Evolutionary conservation across 2,888 invertebrate species (phyloP).

Genomic region (Lysandra coridon): DNA sequence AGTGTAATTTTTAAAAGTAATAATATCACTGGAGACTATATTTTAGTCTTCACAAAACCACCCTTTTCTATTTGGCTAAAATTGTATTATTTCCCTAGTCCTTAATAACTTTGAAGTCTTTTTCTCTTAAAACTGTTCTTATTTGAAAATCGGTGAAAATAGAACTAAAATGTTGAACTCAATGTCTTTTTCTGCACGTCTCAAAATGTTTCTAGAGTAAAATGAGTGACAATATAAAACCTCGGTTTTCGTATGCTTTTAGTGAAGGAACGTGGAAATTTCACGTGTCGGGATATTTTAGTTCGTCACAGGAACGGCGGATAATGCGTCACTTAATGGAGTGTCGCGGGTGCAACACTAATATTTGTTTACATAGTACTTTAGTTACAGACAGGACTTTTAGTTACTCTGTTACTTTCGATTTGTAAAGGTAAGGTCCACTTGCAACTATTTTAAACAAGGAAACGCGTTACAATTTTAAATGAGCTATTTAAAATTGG

Average conservation of each 20-base stretch:
- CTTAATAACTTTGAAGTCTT: too few species aligned
- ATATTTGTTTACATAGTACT: constrained; percentile 35
- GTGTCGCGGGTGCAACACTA: constrained; percentile 54
- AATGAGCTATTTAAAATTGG: too few species aligned
- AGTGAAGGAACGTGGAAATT: constrained; percentile 1
- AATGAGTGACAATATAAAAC: constrained; percentile 11
- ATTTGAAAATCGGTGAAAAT: background rate
- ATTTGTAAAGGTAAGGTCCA: background rate
- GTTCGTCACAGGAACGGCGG: constrained; percentile 54
- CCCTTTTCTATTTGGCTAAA: too few species aligned
- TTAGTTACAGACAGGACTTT: constrained; percentile 25
- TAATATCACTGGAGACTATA: too few species aligned
- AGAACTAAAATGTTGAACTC: background rate
- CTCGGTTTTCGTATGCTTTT: constrained; percentile 25
- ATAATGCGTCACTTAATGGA: constrained; percentile 69
- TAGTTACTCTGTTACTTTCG: background rate
- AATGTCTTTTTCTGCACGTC: background rate
- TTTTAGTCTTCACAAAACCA: too few species aligned
- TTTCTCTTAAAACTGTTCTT: too few species aligned
- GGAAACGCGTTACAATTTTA: too few species aligned
- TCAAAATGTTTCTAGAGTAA: background rate
- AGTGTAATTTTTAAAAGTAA: too few species aligned
- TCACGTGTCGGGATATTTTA: constrained; percentile 49
- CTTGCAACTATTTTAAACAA: too few species aligned
- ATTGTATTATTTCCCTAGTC: too few species aligned